phyloP scores from a whole-genome alignment of 2,113 vertebrate species.

The Neogobius melanostomus region DNA sequence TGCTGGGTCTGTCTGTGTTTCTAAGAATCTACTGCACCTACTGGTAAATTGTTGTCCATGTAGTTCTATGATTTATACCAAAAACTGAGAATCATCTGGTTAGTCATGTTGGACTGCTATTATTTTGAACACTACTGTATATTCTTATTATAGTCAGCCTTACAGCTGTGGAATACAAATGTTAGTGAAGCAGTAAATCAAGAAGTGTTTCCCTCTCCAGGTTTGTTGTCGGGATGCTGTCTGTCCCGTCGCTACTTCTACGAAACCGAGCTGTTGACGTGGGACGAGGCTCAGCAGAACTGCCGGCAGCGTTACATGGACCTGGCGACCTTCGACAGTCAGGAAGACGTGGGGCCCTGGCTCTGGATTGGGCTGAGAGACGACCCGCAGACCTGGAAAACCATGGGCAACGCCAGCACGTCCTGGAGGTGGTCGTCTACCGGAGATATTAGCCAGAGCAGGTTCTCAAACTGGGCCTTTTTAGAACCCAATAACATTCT shows the following conservation, averaged over 20 bases:
- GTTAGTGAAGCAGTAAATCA: too few relatives aligned
- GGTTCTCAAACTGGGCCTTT: background rate
- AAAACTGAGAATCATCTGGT: too few relatives aligned
- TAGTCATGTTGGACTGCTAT: too few relatives aligned
- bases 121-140: too few relatives aligned
- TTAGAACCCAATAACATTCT: background rate
- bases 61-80: too few relatives aligned
- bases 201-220: background rate
- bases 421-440: background rate
- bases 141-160: too few relatives aligned
- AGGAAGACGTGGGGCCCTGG: background rate
- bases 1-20: too few relatives aligned
- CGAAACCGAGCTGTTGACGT: background rate
- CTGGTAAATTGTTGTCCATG: too few relatives aligned
- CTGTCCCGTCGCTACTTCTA: background rate
- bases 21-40: too few relatives aligned
- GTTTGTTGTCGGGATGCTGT: background rate
- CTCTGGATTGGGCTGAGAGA: background rate
- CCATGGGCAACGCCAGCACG: background rate
- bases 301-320: background rate
- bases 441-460: background rate
- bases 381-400: background rate
- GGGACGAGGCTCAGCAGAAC: background rate
- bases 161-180: too few relatives aligned
- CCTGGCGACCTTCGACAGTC: background rate